Evolutionary conservation across 1,140 invertebrate genomes (phyloP).

Genomic region (Diorhabda elongata): DNA sequence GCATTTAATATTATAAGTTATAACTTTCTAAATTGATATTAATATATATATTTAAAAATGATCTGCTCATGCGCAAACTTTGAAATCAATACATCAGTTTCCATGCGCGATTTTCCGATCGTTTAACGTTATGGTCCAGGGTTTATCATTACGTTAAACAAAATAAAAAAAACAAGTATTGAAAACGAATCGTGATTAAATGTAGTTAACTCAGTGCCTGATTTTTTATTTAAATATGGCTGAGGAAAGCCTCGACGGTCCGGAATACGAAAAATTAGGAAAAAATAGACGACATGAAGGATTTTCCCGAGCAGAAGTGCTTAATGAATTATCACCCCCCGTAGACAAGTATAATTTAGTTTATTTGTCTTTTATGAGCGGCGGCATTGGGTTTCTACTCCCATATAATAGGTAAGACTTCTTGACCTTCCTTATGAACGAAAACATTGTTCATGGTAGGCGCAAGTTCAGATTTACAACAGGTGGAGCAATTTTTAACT

Average conservation of each 20-base stretch:
- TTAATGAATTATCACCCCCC: constrained; percentile 59
- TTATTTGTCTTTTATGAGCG: constrained; percentile 74
- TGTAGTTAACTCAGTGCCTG: neutral
- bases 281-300: constrained; percentile 53
- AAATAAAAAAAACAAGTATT: neutral
- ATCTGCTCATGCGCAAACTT: neutral
- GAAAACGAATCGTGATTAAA: neutral
- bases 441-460: neutral
- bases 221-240: constrained; percentile 19
- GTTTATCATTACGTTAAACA: neutral
- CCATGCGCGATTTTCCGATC: neutral
- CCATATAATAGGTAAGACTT: constrained; percentile 78
- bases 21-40: too few relatives aligned
- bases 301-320: constrained; percentile 50
- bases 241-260: constrained; percentile 34
- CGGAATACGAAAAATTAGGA: constrained; percentile 49
- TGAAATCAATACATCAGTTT: neutral
- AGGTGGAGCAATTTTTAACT: neutral
- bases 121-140: neutral
- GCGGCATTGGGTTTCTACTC: constrained; percentile 84
- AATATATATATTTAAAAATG: too few relatives aligned
- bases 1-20: too few relatives aligned
- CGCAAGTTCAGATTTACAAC: neutral
- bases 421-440: constrained; percentile 5
- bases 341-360: constrained; percentile 73